Evolutionary conservation across 2,113 vertebrate genomes (phyloP).

Genomic region (Chlamydotis undulata): DNA sequence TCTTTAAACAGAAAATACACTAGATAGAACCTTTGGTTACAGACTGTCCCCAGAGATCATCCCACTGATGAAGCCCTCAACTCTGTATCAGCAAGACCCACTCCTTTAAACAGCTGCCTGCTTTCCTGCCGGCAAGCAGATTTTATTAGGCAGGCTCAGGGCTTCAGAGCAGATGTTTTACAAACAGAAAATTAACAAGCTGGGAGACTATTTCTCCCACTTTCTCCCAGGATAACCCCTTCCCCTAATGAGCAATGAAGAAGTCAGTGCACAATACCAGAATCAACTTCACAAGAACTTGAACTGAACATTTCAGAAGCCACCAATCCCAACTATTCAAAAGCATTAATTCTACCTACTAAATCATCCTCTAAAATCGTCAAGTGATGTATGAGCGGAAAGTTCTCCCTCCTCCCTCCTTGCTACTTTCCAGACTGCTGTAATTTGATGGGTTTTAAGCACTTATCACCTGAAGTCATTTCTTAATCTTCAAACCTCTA

Average conservation of each 20-base stretch:
- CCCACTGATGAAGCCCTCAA: background rate
- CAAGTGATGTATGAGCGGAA: background rate
- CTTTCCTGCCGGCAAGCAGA: background rate
- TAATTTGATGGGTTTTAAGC: background rate
- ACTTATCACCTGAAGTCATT: background rate
- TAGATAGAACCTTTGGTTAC: background rate
- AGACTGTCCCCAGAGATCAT: background rate
- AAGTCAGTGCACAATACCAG: background rate
- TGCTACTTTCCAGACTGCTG: background rate
- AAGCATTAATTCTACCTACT: background rate
- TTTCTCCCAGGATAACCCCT: background rate
- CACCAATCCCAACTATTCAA: background rate
- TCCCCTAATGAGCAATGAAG: background rate
- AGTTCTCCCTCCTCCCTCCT: background rate
- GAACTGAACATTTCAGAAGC: background rate
- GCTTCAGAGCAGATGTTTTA: background rate
- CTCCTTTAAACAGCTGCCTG: background rate
- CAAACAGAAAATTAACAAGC: background rate
- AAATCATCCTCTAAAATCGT: background rate
- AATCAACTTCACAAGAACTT: background rate
- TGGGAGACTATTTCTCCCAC: background rate
- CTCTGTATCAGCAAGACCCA: background rate
- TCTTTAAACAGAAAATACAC: background rate
- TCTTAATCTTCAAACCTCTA: background rate
- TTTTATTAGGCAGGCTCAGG: background rate